phyloP scores from a whole-genome alignment of 2,113 vertebrate genomes.

The Ctenodactylus gundi region DNA sequence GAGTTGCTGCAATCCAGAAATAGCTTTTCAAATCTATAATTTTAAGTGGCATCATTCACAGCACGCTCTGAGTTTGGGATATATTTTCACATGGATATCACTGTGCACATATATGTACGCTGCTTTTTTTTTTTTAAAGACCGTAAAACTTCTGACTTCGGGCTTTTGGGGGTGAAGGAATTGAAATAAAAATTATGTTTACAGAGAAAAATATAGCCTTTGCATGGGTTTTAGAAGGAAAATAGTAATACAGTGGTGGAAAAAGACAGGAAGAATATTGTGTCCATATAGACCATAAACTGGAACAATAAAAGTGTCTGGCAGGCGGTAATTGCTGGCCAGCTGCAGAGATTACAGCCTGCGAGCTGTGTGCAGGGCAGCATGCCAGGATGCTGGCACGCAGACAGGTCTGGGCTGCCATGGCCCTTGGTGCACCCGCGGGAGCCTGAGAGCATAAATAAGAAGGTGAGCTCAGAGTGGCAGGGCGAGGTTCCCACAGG shows the following conservation, averaged over 20 bases:
- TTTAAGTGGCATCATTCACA: slow-evolving; percentile 47
- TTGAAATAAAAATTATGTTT: slow-evolving; percentile 55
- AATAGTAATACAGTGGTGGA: slow-evolving; percentile 10
- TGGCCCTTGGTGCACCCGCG: fast-evolving
- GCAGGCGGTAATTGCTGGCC: slow-evolving; percentile 25
- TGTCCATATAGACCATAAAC: slow-evolving; percentile 23
- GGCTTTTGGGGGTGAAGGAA: not conserved
- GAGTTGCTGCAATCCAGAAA: slow-evolving; percentile 56
- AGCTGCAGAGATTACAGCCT: slow-evolving; percentile 15
- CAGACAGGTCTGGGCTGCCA: not conserved
- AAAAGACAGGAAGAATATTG: slow-evolving; percentile 9
- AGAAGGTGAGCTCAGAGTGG: not conserved
- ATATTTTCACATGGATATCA: not conserved
- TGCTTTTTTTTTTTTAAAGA: slow-evolving; percentile 49
- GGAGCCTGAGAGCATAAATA: not conserved
- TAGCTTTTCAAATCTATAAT: slow-evolving; percentile 61
- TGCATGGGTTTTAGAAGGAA: slow-evolving; percentile 42
- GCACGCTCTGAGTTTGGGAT: not conserved
- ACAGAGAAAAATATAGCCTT: slow-evolving; percentile 64
- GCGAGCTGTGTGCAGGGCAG: not conserved
- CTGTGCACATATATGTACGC: not conserved
- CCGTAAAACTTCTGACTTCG: not conserved
- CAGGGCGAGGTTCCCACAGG: not conserved
- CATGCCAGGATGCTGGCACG: not conserved
- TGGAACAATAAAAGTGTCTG: slow-evolving; percentile 2